Conservation (phyloP, 2,888 invertebrate species). For the Watsonalla binaria region DNA sequence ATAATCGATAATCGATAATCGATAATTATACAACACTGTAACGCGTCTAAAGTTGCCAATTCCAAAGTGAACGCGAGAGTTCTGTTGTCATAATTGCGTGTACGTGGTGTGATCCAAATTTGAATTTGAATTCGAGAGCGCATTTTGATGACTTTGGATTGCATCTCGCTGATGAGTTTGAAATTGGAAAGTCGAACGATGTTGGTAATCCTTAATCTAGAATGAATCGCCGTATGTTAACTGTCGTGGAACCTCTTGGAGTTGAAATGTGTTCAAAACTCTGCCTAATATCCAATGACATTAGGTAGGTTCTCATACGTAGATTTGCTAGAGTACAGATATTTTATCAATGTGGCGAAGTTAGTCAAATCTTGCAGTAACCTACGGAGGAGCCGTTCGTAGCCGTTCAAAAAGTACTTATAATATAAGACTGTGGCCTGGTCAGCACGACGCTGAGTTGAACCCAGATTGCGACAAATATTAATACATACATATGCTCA, state of each 20-base stretch:
- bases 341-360: no score
- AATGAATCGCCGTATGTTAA: not conserved
- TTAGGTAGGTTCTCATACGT: no score
- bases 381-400: no score
- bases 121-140: slow-evolving; percentile 31
- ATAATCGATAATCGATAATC: not conserved
- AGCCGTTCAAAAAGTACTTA: no score
- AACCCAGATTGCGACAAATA: no score
- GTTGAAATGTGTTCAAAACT: no score
- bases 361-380: no score
- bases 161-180: slow-evolving; percentile 18
- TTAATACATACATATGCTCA: no score
- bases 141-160: slow-evolving; percentile 32
- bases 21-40: not conserved
- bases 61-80: slow-evolving; percentile 13
- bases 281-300: no score
- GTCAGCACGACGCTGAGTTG: no score
- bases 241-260: not conserved
- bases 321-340: no score
- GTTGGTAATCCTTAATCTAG: not conserved
- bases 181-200: slow-evolving; percentile 5
- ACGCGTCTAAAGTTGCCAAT: slow-evolving; percentile 5
- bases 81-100: slow-evolving; percentile 46
- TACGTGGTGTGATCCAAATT: slow-evolving; percentile 48
- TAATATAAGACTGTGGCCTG: no score